Evolutionary conservation across 2,888 invertebrate species (phyloP).

Genomic region (Lysandra coridon): DNA sequence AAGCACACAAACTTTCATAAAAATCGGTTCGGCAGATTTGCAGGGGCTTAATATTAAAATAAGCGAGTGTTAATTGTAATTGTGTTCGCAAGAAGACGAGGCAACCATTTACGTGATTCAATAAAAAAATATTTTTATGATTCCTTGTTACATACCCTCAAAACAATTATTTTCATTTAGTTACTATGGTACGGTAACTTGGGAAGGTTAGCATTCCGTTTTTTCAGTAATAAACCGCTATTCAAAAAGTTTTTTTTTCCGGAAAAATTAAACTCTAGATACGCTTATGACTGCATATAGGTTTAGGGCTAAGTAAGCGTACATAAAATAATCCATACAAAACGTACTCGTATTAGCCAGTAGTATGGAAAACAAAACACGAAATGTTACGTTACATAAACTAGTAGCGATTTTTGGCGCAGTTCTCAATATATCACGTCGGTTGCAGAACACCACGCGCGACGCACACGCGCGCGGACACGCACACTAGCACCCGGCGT

Average conservation of each 20-base stretch:
- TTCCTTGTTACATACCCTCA: too few relatives aligned
- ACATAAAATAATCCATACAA: constrained; percentile 18
- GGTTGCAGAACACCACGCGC: constrained; percentile 66
- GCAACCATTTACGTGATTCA: too few relatives aligned
- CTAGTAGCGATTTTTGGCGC: constrained; percentile 70
- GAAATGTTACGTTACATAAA: constrained; percentile 49
- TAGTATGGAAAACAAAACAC: constrained; percentile 45
- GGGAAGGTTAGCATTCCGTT: too few relatives aligned
- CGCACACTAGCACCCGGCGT: constrained; percentile 56
- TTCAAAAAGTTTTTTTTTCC: neutral
- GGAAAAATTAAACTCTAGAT: neutral
- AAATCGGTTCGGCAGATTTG: too few relatives aligned
- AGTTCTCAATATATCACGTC: constrained; percentile 77
- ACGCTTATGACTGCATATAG: neutral
- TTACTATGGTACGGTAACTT: too few relatives aligned
- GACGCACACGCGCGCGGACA: constrained; percentile 55
- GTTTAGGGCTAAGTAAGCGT: neutral
- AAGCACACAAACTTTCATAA: too few relatives aligned
- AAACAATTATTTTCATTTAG: too few relatives aligned
- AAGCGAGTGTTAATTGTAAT: too few relatives aligned
- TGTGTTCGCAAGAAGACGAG: too few relatives aligned
- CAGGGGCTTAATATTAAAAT: too few relatives aligned
- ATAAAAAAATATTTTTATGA: too few relatives aligned
- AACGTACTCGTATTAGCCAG: constrained; percentile 36
- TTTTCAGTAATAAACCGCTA: too few relatives aligned